These are phyloP conservation scores for Mustela lutreola DNA, from an alignment of 2,113 vertebrate genomes.

Conservation along the genomic window DNA sequence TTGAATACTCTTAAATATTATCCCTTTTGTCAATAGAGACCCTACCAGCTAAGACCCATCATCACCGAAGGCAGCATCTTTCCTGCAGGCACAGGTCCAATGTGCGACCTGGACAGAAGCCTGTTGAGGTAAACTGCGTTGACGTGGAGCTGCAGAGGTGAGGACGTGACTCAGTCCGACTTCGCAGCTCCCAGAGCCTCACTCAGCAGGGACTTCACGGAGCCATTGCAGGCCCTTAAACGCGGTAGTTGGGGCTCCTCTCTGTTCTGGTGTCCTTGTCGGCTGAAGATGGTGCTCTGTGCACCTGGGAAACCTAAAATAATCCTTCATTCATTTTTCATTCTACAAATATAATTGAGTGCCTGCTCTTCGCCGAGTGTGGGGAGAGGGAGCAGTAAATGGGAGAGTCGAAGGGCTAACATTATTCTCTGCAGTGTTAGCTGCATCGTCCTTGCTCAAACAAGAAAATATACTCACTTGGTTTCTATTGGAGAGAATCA, in stretches of 20 bases:
- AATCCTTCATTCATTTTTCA: neutral
- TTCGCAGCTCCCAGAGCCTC: neutral
- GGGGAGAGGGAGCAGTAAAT: neutral
- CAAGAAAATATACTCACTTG: neutral
- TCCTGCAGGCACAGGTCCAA: neutral
- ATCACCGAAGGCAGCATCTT: neutral
- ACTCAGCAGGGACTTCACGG: neutral
- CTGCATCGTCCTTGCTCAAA: neutral
- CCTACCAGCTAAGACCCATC: neutral
- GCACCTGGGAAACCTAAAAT: neutral
- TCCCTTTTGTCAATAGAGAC: neutral
- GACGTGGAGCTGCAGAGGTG: neutral
- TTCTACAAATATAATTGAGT: neutral
- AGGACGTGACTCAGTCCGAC: neutral
- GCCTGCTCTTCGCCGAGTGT: neutral
- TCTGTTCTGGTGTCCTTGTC: neutral
- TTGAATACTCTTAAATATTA: constrained; percentile 38
- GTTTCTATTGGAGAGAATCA: constrained; percentile 20
- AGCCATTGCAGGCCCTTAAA: neutral
- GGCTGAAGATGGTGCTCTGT: neutral
- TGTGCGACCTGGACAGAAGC: neutral
- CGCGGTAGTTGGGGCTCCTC: neutral
- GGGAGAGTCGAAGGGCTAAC: neutral
- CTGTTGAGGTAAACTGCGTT: neutral
- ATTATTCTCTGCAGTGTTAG: neutral